These are phyloP conservation scores for Himalopsyche tibetana DNA, from an alignment of 2,888 invertebrate genomes.

Conservation along the genomic window DNA sequence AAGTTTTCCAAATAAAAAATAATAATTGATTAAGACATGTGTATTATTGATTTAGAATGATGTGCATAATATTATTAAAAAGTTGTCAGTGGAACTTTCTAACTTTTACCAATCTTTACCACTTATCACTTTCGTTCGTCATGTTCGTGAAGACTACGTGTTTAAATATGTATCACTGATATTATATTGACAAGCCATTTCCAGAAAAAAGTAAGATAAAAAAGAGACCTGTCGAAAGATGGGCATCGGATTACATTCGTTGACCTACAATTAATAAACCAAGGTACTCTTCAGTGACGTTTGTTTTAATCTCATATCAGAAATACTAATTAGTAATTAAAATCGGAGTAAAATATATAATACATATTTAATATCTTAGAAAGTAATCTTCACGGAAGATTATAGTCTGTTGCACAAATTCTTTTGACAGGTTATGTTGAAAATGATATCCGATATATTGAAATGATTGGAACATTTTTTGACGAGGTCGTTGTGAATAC, in stretches of 20 bases:
- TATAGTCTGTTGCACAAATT: no score
- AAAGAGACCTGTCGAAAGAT: background rate
- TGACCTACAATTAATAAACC: background rate
- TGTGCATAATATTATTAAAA: background rate
- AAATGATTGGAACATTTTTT: no score
- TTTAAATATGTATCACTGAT: conserved; percentile 10
- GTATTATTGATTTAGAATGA: conserved; percentile 14
- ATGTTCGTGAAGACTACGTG: background rate
- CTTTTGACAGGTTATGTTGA: no score
- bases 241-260: background rate
- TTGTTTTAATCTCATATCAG: no score
- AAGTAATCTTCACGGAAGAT: no score
- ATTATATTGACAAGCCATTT: conserved; percentile 4
- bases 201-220: background rate
- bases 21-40: background rate
- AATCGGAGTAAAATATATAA: no score
- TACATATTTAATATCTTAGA: no score
- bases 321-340: no score
- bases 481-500: no score
- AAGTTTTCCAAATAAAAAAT: background rate
- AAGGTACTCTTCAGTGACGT: no score
- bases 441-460: no score
- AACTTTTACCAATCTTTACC: conserved; percentile 3
- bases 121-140: background rate
- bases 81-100: background rate